Evolutionary conservation across 2,797 vertebrate genomes (phyloP), one percentile per base, ranked within the genome.

Genomic region (Eutrigla gurnardus): DNA sequence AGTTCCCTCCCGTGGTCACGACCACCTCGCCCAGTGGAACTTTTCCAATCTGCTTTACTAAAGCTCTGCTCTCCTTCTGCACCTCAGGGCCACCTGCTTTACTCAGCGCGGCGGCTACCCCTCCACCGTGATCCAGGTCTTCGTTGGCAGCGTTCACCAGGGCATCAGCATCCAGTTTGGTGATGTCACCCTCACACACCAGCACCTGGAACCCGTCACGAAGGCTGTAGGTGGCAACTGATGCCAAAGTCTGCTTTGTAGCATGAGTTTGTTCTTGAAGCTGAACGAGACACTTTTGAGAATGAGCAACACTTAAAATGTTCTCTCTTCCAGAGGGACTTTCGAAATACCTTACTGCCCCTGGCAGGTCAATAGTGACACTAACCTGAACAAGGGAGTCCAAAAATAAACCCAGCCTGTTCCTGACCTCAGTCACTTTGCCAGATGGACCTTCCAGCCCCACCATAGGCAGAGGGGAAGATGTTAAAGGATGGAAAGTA

Each of bases 111-210:
- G 75, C 84, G 37, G 93, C 93, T 18, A 93, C 89, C 9, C 93
- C 93, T 2, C 86, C 84, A 14, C 6, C 0, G 0, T 93, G 92
- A 0, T 82, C 35, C 69, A 94, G 61, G 33, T 81, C 11, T 65
- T 86, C 89, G 37, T 94, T 93, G 70, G 92, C 91, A 6, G 93
- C 92, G 0, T 93, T 93, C 33, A 94, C 92, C 57, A 93, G 47
- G 2, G 74, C 90, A 37, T 94, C 93, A 2, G 84, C 88, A 0
- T 66, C 53, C 50, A 78, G 89, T 81, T 86, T 78, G n/a, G 92
- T 92, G 47, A 94, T 92, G 84, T 94, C 90, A 9, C 90, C 93
- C 4, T 82, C 75, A 72, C 73, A 73, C 40, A 94, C 86, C 2
- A 78, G 40, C 32, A 94, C 84, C 67, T 78, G 66, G 11, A 92